Conservation (phyloP, 2,113 vertebrate genomes). For the Jaculus jaculus region DNA sequence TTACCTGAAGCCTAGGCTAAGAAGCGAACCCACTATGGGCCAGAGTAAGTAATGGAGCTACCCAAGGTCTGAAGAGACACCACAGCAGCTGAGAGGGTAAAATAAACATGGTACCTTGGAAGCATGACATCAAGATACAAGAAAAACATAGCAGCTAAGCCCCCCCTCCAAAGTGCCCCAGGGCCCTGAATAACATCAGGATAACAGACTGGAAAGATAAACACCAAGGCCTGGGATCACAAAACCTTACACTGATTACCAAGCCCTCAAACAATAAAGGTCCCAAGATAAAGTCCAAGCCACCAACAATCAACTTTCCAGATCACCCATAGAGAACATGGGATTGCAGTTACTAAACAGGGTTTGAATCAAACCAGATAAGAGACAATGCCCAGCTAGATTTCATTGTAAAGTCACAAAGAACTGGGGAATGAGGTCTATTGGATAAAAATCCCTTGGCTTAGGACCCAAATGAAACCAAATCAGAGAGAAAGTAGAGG, state of each 20-base stretch:
- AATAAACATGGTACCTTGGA: background rate
- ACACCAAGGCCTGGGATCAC: background rate
- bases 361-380: conserved; percentile 36
- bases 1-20: background rate
- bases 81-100: background rate
- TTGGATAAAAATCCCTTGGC: conserved; percentile 5
- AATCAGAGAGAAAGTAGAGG: background rate
- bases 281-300: background rate
- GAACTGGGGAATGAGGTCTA: conserved; percentile 29
- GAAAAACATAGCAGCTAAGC: background rate
- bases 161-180: background rate
- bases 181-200: background rate
- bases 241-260: background rate
- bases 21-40: background rate
- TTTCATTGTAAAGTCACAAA: background rate
- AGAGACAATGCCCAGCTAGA: conserved; percentile 6
- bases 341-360: background rate
- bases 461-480: conserved; percentile 32
- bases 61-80: background rate
- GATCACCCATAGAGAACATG: background rate
- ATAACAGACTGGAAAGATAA: background rate
- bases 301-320: background rate
- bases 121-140: background rate
- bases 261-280: background rate
- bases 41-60: background rate